Evolutionary conservation across 2,113 vertebrate species (phyloP), one percentile per base, ranked within the genome.

Genomic region (Peucedramus taeniatus): DNA sequence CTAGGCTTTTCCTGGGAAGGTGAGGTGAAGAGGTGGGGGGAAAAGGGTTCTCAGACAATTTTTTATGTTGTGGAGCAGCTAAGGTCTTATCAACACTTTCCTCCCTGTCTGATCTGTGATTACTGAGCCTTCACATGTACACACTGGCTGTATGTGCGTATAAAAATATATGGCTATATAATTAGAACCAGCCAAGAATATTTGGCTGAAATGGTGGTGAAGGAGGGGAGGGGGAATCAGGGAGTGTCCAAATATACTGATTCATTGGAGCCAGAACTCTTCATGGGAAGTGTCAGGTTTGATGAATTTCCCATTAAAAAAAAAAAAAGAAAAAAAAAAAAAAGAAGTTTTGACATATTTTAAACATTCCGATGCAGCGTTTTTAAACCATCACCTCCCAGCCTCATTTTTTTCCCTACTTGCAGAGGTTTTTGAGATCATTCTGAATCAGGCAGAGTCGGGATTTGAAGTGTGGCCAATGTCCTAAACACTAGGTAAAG

Each of bases 131-230:
- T 88, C 79, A 87, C 0, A 1, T 93, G 50, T 80, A 18, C 1
- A 1, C 8, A 0, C 54, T 42, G 83, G 19, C 44, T 92, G 59
- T 91, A 57, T 88, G 37, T 93, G 59, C 3, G 3, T 80, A 90
- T 81, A 89, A 96, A 95, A 96, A 94, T 95, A 95, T 94, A 95
- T 93, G 87, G 79, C 85, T 92, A 59, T 70, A 47, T 96, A 96
- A 97, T 94, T 94, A 95, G 93, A 96, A 91, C 82, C 93, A 97
- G 94, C 71, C 66, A 93, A 74, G 87, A 86, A 74, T 94, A 90
- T 96, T 90, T 96, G 93, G 94, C 90, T 90, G 95, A 88, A 96
- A 77, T 83, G 71, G 50, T 80, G 64, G n/a, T 45, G 76, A 51
- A 61, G 51, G 28, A 3, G 6, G 33, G 50, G 22, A n/a, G 50